These are phyloP conservation scores for Drosophila macrothrix DNA, from an alignment of 2,888 invertebrate species.

Conservation along the genomic window DNA sequence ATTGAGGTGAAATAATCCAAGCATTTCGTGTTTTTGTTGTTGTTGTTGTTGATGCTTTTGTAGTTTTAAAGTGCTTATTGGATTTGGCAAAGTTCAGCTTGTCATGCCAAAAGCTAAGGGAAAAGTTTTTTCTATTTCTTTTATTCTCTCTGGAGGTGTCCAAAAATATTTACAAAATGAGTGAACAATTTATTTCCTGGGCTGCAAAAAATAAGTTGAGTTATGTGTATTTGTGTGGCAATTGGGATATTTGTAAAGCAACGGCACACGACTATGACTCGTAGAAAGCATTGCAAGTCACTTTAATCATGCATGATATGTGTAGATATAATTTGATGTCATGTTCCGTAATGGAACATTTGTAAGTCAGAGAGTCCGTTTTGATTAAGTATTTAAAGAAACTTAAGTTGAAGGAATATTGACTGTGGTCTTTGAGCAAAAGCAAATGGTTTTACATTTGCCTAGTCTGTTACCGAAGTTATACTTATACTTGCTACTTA, in stretches of 20 bases:
- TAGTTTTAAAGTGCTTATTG: constrained; percentile 65
- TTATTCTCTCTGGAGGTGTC: constrained; percentile 20
- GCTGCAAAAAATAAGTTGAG: neutral
- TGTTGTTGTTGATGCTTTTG: constrained; percentile 9
- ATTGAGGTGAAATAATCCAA: constrained; percentile 57
- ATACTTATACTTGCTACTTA: neutral
- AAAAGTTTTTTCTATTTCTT: constrained; percentile 19
- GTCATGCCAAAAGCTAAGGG: constrained; percentile 14
- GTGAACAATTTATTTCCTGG: neutral
- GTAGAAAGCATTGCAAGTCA: constrained; percentile 5
- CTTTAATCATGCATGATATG: constrained; percentile 1
- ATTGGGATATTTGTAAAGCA: neutral
- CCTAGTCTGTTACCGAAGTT: neutral
- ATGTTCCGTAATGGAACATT: neutral
- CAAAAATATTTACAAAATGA: constrained; percentile 24
- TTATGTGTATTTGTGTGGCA: neutral
- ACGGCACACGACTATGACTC: constrained; percentile 5
- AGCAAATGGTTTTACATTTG: neutral
- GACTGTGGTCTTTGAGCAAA: neutral
- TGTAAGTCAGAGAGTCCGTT: neutral
- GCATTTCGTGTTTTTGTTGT: constrained; percentile 14
- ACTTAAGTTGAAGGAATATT: neutral
- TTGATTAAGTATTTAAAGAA: neutral
- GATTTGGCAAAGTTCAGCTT: constrained; percentile 56
- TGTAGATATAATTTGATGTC: neutral